Evolutionary conservation across 2,888 invertebrate species (phyloP), one percentile per base, ranked within the genome.

Genomic region (Scaeva pyrastri): DNA sequence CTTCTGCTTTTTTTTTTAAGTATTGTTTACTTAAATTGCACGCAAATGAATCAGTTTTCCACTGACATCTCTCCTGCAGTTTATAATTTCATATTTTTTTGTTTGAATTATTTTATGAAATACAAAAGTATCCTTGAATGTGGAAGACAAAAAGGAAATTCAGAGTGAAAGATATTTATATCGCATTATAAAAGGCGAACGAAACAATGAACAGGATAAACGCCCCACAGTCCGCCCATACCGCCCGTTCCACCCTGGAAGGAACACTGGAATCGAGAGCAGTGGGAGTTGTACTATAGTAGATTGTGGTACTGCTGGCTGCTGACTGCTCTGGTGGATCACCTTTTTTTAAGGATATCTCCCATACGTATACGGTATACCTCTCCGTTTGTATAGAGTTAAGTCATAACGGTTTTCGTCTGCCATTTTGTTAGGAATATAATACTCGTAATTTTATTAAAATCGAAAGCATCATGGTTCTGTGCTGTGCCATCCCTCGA

Each of bases 1-100:
- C 1, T 60, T 21, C 14, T 41, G 7, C 21, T 19, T 50, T 19
- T 64, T 45, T 16, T 77, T 86, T 71, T 85, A 1, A 41, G n/a
- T n/a, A 52, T 86, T 86, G 86, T 82, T 74, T 86, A 77, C 77
- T 82, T 82, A 78, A 86, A 86, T 81, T 82, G 82, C 86, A 86
- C 86, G 64, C 86, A 78, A 86, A 86, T 82, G 86, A 82, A 74
- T 86, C 81, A 71, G 56, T 74, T 83, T 64, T 58, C 73, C 77
- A 74, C 71, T 77, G 71, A 82, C 82, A 81, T 81, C 58, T 80
- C 74, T 80, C 74, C 50, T 81, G 77, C 73, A 77, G 76, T 81
- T 81, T 81, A 85, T 85, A 60, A 58, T 74, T 72, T n/a, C 16
- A 74, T 68, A 74, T 70, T 39, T 74, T 39, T 64, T 14, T 55